Evolutionary conservation across 2,888 invertebrate genomes (phyloP).

Genomic region (Subacronicta megacephala): DNA sequence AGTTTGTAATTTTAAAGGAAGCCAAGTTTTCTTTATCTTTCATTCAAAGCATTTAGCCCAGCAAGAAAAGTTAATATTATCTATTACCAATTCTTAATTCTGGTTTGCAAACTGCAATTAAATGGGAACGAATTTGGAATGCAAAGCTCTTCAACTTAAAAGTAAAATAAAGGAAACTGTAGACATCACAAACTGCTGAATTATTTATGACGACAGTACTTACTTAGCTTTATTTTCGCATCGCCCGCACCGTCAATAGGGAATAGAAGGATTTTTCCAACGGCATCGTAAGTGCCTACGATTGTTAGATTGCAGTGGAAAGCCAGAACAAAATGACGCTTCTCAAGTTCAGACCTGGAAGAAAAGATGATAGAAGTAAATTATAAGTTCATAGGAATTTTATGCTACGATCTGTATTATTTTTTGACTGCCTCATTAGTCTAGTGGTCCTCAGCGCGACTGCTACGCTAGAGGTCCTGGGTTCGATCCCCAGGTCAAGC

Average conservation of each 20-base stretch:
- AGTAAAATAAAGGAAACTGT: no score
- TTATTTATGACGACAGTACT: conserved; percentile 56
- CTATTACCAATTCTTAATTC: conserved; percentile 27
- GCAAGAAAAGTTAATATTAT: no score
- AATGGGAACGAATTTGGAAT: conserved; percentile 31
- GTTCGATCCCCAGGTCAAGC: no score
- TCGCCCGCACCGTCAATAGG: conserved; percentile 84
- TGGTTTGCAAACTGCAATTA: conserved; percentile 23
- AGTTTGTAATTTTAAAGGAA: no score
- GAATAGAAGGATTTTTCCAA: conserved; percentile 78
- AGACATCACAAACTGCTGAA: conserved; percentile 30
- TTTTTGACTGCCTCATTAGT: no score
- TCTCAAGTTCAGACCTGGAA: conserved; percentile 79
- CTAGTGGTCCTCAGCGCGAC: no score
- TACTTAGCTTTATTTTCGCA: conserved; percentile 82
- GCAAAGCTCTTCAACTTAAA: conserved; percentile 19
- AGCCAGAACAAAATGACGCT: conserved; percentile 75
- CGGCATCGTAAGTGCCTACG: conserved; percentile 79
- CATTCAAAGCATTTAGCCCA: no score
- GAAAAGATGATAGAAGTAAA: conserved; percentile 3
- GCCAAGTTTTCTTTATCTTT: no score
- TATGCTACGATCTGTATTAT: no score
- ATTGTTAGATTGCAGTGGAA: conserved; percentile 84
- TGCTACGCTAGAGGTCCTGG: no score
- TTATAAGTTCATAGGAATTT: not conserved